Base-by-base conservation (phyloP, 2,888 invertebrate species). In the Aquatica leii region DNA sequence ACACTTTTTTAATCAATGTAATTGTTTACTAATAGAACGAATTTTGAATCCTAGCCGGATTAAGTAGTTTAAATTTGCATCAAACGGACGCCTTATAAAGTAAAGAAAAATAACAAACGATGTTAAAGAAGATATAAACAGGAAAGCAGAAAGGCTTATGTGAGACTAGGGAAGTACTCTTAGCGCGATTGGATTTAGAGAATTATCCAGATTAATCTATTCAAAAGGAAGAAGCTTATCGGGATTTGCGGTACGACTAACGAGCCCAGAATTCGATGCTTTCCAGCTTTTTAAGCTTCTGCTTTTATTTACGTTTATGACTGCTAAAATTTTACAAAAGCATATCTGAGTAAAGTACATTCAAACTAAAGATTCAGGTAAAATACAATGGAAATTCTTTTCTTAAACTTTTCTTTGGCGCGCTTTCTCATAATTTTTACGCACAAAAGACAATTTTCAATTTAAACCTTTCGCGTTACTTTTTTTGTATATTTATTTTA, bases 171-270 rank as follows among this genome's bases (percentile, higher is more conserved):
- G 49, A 59, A 62, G 66, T 65, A 65, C 65, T 68, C 69, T 62
- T 62, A 64, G 67, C 53, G 62, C 68, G 70, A 70, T 70, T 68
- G 70, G 67, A 70, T 70, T 67, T 68, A 59, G 56, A 53, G 64
- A 70, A 70, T 68, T 66, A 68, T 68, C 64, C 63, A 65, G 69
- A 69, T 69, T 70, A 70, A 70, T 68, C 70, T 67, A 66, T 68
- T 68, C 70, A 67, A 68, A 65, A 68, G 65, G 70, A 67, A 62
- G 59, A 48, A 62, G 69, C 68, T 69, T 69, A 68, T 65, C 65
- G 64, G 57, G 66, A 59, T 68, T 69, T 68, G 66, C 62, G 67
- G 66, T 59, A 54, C 62, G 64, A 67, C 66, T 69, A 69, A 66
- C 69, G 67, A 64, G 62, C 53, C 58, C 65, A 61, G 53, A 54